These are phyloP conservation scores for Stomatorhinus walkeri DNA, from an alignment of 2,797 vertebrate species.

Conservation along the genomic window DNA sequence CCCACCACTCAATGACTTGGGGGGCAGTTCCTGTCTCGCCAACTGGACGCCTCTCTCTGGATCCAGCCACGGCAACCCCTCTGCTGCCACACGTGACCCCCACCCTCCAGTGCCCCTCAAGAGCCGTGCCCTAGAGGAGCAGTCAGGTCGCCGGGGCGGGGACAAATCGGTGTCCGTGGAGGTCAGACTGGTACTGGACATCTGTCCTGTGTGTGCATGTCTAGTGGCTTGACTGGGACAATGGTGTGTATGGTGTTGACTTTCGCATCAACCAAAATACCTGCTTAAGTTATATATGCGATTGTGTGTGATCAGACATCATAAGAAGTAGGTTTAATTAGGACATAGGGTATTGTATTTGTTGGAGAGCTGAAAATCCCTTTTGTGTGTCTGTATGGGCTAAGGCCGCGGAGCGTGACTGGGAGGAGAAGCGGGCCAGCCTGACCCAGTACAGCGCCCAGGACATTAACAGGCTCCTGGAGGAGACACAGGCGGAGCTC, in stretches of 20 bases:
- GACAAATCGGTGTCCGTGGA: conserved; percentile 87
- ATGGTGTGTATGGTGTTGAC: background rate
- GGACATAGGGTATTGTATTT: background rate
- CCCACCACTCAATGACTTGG: conserved; percentile 72
- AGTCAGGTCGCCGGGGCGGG: conserved; percentile 66
- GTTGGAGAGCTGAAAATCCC: background rate
- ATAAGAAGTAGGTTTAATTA: background rate
- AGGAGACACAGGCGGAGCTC: conserved; percentile 93
- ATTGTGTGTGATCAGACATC: background rate
- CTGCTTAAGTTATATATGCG: background rate
- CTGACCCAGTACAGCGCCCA: conserved; percentile 93
- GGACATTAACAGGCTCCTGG: conserved; percentile 94
- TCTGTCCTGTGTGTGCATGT: conserved; percentile 11
- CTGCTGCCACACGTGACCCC: conserved; percentile 56
- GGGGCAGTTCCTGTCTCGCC: conserved; percentile 56
- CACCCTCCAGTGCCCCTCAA: conserved; percentile 68
- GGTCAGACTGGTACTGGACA: conserved; percentile 68
- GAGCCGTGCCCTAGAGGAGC: conserved; percentile 72
- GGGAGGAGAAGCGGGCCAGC: conserved; percentile 94
- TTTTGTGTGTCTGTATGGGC: conserved; percentile 7
- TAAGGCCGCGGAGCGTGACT: conserved; percentile 94
- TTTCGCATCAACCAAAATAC: background rate
- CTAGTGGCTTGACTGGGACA: background rate
- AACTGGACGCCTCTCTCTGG: conserved; percentile 67
- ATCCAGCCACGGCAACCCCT: conserved; percentile 49